A percentile compares a stretch with the other conserved stretches of the same genome.
These are phyloP conservation scores for Danio choprae DNA, from an alignment of 2,797 vertebrate genomes.

Conservation along the genomic window DNA sequence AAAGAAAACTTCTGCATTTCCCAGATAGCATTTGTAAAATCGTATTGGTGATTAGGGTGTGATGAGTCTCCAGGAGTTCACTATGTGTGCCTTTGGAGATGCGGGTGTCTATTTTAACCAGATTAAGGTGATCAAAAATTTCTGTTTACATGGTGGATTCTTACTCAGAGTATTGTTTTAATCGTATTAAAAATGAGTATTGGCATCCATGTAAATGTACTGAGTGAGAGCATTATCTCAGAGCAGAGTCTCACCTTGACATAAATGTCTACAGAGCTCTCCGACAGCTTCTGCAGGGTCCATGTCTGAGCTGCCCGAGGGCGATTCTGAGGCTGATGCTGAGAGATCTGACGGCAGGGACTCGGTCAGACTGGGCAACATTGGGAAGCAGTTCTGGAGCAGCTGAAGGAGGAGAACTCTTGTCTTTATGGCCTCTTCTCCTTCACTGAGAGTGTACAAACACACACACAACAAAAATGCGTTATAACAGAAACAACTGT, in stretches of 20 bases:
- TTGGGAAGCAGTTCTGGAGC: constrained; percentile 93
- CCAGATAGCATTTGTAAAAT: too few relatives aligned
- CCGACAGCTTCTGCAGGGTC: constrained; percentile 78
- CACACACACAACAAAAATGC: background rate
- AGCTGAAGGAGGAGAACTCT: constrained; percentile 89
- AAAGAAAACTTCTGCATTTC: too few relatives aligned
- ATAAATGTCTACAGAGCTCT: constrained; percentile 89
- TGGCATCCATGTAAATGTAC: too few relatives aligned
- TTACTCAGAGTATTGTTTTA: too few relatives aligned
- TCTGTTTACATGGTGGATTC: too few relatives aligned
- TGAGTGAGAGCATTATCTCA: background rate
- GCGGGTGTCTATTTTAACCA: too few relatives aligned
- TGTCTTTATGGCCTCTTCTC: constrained; percentile 88
- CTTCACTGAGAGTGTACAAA: constrained; percentile 66
- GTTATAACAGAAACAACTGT: background rate
- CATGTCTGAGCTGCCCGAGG: constrained; percentile 62
- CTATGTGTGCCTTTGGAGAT: too few relatives aligned
- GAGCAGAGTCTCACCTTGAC: constrained; percentile 80
- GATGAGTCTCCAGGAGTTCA: too few relatives aligned
- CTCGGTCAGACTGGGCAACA: constrained; percentile 80
- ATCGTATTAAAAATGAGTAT: too few relatives aligned
- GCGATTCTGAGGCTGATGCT: background rate
- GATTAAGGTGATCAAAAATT: too few relatives aligned
- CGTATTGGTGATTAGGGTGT: too few relatives aligned
- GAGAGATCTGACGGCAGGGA: constrained; percentile 63